phyloP scores from a whole-genome alignment of 1,140 invertebrate genomes.

The Neomicropteryx cornuta region DNA sequence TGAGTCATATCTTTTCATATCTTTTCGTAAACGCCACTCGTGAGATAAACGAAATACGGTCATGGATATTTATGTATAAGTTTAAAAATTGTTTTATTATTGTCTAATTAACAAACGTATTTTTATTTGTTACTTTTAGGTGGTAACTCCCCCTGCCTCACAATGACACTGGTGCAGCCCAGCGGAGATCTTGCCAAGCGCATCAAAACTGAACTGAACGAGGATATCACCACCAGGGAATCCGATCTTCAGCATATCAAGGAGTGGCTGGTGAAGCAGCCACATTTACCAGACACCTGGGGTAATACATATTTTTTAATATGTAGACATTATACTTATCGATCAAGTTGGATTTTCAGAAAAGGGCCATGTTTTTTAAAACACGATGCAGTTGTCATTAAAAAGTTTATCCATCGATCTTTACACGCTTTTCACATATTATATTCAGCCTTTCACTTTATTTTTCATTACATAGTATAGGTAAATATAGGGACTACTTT shows the following conservation, averaged over 20 bases:
- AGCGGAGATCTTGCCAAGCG: constrained; percentile 57
- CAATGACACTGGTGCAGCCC: constrained; percentile 65
- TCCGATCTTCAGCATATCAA: constrained; percentile 56
- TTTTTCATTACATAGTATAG: no score
- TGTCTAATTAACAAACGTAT: background rate
- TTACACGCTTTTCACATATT: no score
- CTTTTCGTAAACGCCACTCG: no score
- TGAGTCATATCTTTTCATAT: no score
- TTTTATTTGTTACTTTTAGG: constrained; percentile 2
- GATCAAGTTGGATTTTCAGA: background rate
- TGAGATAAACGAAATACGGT: no score
- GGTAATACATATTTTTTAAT: constrained; percentile 34
- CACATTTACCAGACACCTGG: constrained; percentile 60
- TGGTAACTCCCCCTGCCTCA: constrained; percentile 11
- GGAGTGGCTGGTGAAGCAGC: constrained; percentile 64
- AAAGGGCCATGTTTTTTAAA: no score
- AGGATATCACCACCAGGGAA: constrained; percentile 52
- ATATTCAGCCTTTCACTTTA: no score
- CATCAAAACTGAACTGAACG: constrained; percentile 67
- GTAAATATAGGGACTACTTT: no score
- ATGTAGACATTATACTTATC: constrained; percentile 1
- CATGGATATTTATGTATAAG: no score
- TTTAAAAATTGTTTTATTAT: no score
- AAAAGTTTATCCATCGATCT: no score
- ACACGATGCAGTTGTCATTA: no score